Conservation (phyloP, 2,888 invertebrate species). For the Acronicta aceris region DNA sequence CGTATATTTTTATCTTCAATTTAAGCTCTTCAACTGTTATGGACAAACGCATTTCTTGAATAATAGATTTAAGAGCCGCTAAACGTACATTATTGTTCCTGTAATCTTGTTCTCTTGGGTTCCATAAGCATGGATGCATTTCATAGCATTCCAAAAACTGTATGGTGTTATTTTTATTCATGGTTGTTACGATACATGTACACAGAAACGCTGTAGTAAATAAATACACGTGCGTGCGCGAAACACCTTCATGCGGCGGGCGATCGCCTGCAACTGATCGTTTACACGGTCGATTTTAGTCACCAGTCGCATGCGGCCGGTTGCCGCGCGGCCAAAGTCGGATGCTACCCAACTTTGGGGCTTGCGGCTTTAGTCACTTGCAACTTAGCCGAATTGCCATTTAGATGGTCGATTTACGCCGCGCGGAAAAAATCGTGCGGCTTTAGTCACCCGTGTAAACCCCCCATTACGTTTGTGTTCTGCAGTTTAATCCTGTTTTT, state of each 20-base stretch:
- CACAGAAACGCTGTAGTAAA: conserved; percentile 42
- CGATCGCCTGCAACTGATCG: conserved; percentile 48
- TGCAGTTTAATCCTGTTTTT: too few relatives aligned
- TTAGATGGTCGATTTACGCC: conserved; percentile 60
- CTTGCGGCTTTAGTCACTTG: conserved; percentile 64
- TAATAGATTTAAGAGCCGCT: too few relatives aligned
- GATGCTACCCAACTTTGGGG: conserved; percentile 66
- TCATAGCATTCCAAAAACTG: too few relatives aligned
- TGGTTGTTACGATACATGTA: too few relatives aligned
- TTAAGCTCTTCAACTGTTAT: too few relatives aligned
- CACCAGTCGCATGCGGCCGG: conserved; percentile 23
- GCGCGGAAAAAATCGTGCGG: conserved; percentile 61
- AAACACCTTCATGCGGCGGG: conserved; percentile 30
- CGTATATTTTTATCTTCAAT: too few relatives aligned
- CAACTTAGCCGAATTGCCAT: conserved; percentile 54
- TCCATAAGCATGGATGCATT: too few relatives aligned
- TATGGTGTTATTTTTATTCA: too few relatives aligned
- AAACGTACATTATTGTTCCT: too few relatives aligned
- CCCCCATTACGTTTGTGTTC: too few relatives aligned
- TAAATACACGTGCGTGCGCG: conserved; percentile 55
- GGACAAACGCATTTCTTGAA: too few relatives aligned
- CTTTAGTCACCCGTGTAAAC: conserved; percentile 65
- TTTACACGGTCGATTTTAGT: conserved; percentile 58
- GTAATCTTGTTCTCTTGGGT: too few relatives aligned
- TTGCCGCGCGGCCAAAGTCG: conserved; percentile 65